phyloP scores from a whole-genome alignment of 2,113 vertebrate species.

The Gila orcuttii region DNA sequence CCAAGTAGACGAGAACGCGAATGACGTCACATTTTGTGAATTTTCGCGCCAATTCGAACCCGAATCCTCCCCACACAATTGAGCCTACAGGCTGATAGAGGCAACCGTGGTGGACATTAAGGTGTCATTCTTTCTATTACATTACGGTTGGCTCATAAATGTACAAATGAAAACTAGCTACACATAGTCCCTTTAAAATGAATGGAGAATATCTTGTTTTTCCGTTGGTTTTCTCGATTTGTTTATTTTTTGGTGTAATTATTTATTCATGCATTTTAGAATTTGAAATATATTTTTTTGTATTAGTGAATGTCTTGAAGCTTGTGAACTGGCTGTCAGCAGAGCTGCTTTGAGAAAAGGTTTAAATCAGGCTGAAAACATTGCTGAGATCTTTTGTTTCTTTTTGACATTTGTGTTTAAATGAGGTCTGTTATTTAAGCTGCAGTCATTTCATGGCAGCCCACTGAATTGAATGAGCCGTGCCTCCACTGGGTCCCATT shows the following conservation, averaged over 20 bases:
- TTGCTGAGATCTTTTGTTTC: slow-evolving; percentile 20
- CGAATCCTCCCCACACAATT: no score
- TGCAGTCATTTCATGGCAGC: slow-evolving; percentile 28
- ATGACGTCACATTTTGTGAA: no score
- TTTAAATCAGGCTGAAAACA: slow-evolving; percentile 10
- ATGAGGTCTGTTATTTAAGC: slow-evolving; percentile 28
- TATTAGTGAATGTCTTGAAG: not conserved
- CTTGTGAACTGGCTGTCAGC: not conserved
- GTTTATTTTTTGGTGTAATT: not conserved
- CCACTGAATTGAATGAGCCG: slow-evolving; percentile 9
- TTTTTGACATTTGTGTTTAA: not conserved
- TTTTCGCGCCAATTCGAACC: no score
- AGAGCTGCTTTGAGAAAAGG: not conserved
- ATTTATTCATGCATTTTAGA: not conserved
- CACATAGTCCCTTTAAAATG: no score
- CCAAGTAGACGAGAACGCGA: no score
- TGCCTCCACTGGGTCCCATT: slow-evolving; percentile 12
- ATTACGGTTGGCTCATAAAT: no score
- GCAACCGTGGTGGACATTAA: no score
- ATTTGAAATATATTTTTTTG: not conserved
- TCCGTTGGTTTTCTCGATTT: no score
- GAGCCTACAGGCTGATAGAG: no score
- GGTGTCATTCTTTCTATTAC: no score
- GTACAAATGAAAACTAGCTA: no score
- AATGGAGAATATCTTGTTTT: no score